A percentile compares a stretch with the other conserved stretches of the same genome.
These are phyloP conservation scores for Coryphaenoides rupestris DNA, from an alignment of 2,113 vertebrate genomes.

Conservation along the genomic window DNA sequence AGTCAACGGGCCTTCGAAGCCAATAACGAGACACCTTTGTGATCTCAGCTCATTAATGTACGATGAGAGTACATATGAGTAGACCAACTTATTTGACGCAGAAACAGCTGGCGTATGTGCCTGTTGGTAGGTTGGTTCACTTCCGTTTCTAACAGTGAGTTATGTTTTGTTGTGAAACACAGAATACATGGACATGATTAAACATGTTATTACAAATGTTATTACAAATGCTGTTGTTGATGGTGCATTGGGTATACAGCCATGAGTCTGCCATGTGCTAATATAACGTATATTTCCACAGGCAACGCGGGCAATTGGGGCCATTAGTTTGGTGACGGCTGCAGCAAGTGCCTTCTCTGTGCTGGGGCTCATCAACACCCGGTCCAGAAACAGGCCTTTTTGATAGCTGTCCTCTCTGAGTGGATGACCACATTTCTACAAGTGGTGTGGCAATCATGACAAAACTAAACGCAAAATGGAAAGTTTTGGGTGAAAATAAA, in stretches of 20 bases:
- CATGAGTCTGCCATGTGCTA: background rate
- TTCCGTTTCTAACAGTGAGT: no score
- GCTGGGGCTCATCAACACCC: slow-evolving; percentile 80
- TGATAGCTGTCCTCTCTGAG: slow-evolving; percentile 51
- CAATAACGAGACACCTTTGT: no score
- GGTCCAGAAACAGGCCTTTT: slow-evolving; percentile 77
- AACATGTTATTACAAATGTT: background rate
- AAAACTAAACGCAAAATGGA: no score
- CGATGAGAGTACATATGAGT: no score
- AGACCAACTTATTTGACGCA: no score
- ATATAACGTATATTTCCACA: slow-evolving; percentile 55
- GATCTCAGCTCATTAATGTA: no score
- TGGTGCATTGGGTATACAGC: background rate
- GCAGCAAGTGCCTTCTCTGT: slow-evolving; percentile 81
- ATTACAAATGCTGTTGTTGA: background rate
- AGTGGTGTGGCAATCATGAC: no score
- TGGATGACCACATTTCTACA: slow-evolving; percentile 8
- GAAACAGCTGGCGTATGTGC: no score
- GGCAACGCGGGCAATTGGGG: slow-evolving; percentile 80
- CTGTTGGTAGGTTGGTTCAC: no score
- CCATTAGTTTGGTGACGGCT: slow-evolving; percentile 79
- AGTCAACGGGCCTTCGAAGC: no score
- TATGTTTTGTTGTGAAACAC: no score
- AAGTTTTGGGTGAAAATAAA: no score
- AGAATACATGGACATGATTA: background rate